Percentiles rank a stretch among this genome's conserved stretches.
phyloP scores from a whole-genome alignment of 2,113 vertebrate genomes.

The Oryctolagus cuniculus region mOryCun1.1 NC_091437.1:55188001-55188500 shows the following conservation, averaged over 20 bases:
- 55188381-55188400: neutral
- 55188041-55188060: rapidly evolving
- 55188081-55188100: neutral
- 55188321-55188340: neutral
- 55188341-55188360: neutral
- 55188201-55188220: neutral
- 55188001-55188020: neutral
- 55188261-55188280: neutral
- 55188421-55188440: constrained; percentile 65
- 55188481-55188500: constrained; percentile 63
- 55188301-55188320: neutral
- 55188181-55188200: neutral
- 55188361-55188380: too few relatives aligned
- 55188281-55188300: neutral
- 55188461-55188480: constrained; percentile 72
- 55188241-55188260: neutral
- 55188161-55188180: neutral
- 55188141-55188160: neutral
- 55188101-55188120: neutral
- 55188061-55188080: neutral
- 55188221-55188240: neutral
- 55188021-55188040: neutral
- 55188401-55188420: neutral
- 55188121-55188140: neutral
- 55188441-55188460: constrained; percentile 8